Base-by-base conservation (phyloP, 2,888 invertebrate genomes). In the Eupithecia subumbrata region DNA sequence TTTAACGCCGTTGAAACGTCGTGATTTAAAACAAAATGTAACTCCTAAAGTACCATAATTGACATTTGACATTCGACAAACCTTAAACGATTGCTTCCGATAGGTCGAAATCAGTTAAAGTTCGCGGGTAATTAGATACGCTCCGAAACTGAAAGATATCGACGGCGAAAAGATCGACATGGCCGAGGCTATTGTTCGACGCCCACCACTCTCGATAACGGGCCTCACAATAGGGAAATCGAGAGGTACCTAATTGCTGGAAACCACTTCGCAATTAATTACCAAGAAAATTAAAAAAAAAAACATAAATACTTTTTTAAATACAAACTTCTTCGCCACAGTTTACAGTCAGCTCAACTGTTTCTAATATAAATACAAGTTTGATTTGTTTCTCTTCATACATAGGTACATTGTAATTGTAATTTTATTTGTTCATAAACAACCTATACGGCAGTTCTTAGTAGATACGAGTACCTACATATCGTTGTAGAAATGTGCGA, bases 121-220 rank as follows among this genome's bases (percentile, higher is more conserved):
- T 68, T 68, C 22, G 68, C 52, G 34, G 25, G 40, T 40, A 40
- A 68, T 68, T 72, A 68, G 40, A 60, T 16, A n/a, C 18, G 69
- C 48, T 69, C 30, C 82, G 88, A 87, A 89, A 87, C 88, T 88
- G 83, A 83, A 79, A 80, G 85, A 86, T 88, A 88, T 86, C 86
- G 85, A 81, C 81, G 79, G 83, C 78, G 80, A 85, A 85, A 84
- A 80, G 69, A 79, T 80, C 77, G 76, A 75, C 64, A 69, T 78
- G 79, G 76, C 76, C 25, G 25, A 40, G 73, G 76, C 80, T 78
- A 82, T 81, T 83, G 82, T 82, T 80, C 76, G 52, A 64, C 72
- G 67, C 80, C 80, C 79, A 79, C 80, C 76, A 75, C 75, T 78
- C 75, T 81, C 76, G 78, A 80, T 80, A 76, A 74, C 74, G 78